phyloP scores from a whole-genome alignment of 2,888 invertebrate species.

The Chesias legatella region DNA sequence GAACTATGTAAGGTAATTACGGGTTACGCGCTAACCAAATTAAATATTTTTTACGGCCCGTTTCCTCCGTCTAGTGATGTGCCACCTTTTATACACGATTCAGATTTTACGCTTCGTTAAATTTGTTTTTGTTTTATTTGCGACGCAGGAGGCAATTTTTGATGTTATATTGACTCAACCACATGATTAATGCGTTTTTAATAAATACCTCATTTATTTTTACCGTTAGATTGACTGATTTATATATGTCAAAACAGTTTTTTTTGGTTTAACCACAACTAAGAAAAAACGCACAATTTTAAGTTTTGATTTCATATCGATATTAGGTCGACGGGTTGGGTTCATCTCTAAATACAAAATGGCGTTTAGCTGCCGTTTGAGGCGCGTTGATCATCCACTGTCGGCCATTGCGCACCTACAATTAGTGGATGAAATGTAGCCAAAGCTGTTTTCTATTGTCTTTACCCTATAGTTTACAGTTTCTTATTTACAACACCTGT shows the following conservation, averaged over 20 bases:
- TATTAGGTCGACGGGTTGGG: slow-evolving; percentile 2
- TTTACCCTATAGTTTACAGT: slow-evolving; percentile 41
- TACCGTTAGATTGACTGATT: too few relatives aligned
- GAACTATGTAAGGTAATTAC: slow-evolving; percentile 61
- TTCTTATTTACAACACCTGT: slow-evolving; percentile 17
- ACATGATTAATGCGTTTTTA: too few relatives aligned
- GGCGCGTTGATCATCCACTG: slow-evolving; percentile 49
- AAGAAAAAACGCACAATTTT: too few relatives aligned
- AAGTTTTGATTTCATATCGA: slow-evolving; percentile 8
- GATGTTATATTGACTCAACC: neutral
- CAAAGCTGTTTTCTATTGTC: slow-evolving; percentile 53
- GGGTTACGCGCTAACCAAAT: slow-evolving; percentile 62
- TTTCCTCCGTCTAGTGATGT: slow-evolving; percentile 56
- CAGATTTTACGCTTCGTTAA: slow-evolving; percentile 21
- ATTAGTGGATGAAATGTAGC: slow-evolving; percentile 65
- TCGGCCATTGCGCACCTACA: slow-evolving; percentile 51
- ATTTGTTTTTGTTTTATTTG: slow-evolving; percentile 15
- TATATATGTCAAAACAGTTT: too few relatives aligned
- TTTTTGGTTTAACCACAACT: too few relatives aligned
- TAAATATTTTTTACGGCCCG: slow-evolving; percentile 66
- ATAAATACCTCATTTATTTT: neutral
- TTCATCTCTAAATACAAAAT: slow-evolving; percentile 40
- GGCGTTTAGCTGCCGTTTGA: slow-evolving; percentile 62
- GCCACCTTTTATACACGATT: slow-evolving; percentile 23
- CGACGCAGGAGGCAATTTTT: slow-evolving; percentile 5